Evolutionary conservation across 2,797 vertebrate genomes (phyloP), one percentile per base, ranked within the genome.

Genomic region (Chaetodon trifasciatus): DNA sequence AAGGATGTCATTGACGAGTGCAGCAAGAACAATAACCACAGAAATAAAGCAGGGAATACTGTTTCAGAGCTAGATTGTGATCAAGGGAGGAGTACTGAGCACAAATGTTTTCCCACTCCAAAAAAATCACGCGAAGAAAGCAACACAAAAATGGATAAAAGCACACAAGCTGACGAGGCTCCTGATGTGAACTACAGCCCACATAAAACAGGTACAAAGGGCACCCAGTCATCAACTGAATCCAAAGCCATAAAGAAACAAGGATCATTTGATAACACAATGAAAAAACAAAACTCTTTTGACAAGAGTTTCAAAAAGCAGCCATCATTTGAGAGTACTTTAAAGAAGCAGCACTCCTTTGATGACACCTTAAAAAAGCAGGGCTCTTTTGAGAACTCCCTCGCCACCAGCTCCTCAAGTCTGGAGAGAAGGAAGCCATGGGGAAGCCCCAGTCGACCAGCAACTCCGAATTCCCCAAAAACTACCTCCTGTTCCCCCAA

Each of bases 351-450:
- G 24, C 78, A 78, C 64, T 95, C 89, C 71, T 94, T 94, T 91
- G 95, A 96, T 86, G 94, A 71, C 53, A 63, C 76, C 70, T 57
- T 91, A 17, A 94, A 93, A 73, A 95, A 93, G 76, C 94, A 91
- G 16, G 81, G 88, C 69, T 94, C 87, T 66, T 92, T 90, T 70
- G 95, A 96, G 78, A 94, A 64, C 40, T 62, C 70, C 49, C 87
- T 49, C 46, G 81, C 74, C 58, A 79, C 84, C 52, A 81, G 84
- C 76, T 89, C 92, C 39, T 93, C 92, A 46, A 94, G 92, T 72
- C 86, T 95, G 50, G 94, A 93, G 84, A 92, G 92, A 84, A 95
- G 92, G 91, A 96, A 95, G 83, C 94, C 94, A 6, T 92, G 93
- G 95, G 91, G 90, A 87, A 96, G 76, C 91, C 95, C 92, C 8